phyloP scores from a whole-genome alignment of 2,888 invertebrate genomes.

The Cyclophora punctaria region DNA sequence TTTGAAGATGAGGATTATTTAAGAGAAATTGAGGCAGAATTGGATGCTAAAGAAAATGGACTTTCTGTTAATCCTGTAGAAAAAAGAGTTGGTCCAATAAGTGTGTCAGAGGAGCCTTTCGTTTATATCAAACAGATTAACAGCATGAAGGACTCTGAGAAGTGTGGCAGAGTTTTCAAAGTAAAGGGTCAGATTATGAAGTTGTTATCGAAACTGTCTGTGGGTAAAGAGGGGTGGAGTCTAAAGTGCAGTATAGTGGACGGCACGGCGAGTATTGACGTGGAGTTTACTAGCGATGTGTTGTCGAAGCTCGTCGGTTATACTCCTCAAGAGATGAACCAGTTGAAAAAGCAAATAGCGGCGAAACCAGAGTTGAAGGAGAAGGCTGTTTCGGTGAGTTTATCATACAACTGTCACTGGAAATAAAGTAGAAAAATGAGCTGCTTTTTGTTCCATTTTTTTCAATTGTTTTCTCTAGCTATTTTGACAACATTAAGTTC shows the following conservation, averaged over 20 bases:
- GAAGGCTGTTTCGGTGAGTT: conserved; percentile 46
- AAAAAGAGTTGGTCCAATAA: neutral
- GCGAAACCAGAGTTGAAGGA: conserved; percentile 48
- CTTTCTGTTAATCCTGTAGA: neutral
- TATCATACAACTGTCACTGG: too few species aligned
- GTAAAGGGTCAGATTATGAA: conserved; percentile 75
- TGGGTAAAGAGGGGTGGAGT: conserved; percentile 70
- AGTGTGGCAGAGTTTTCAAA: conserved; percentile 57
- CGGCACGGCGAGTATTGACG: conserved; percentile 69
- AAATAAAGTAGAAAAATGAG: too few species aligned
- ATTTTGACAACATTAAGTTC: too few species aligned
- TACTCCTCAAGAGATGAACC: conserved; percentile 61
- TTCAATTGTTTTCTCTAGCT: too few species aligned
- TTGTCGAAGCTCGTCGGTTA: conserved; percentile 67
- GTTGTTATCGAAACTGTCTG: conserved; percentile 70
- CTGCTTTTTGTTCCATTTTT: too few species aligned
- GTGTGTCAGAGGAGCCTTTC: conserved; percentile 47
- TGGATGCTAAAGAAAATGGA: conserved; percentile 29
- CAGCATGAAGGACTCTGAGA: conserved; percentile 38
- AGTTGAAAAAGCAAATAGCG: conserved; percentile 50
- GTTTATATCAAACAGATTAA: conserved; percentile 64
- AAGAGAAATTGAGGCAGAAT: conserved; percentile 45
- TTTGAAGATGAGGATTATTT: conserved; percentile 54
- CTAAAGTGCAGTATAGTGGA: conserved; percentile 75
- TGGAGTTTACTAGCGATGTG: conserved; percentile 74